Evolutionary conservation across 2,888 invertebrate genomes (phyloP).

Genomic region (Taenaris catops): DNA sequence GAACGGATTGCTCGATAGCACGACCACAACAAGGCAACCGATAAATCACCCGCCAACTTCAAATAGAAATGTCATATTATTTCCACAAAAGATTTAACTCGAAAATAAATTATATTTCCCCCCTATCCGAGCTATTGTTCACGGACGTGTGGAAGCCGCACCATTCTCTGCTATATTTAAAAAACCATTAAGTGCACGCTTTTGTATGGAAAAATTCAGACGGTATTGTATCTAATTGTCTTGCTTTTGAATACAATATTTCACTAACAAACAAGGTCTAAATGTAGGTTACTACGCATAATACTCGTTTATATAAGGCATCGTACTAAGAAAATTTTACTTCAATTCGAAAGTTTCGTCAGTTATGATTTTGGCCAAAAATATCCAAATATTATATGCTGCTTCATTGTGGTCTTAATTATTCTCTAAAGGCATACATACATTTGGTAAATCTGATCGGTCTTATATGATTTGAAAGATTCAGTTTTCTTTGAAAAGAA

Average conservation of each 20-base stretch:
- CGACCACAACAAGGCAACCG: conserved; percentile 61
- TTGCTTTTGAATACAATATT: conserved; percentile 15
- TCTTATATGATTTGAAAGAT: no score
- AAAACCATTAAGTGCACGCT: conserved; percentile 77
- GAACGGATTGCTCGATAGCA: conserved; percentile 41
- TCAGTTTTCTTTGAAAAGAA: no score
- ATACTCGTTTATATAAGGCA: no score
- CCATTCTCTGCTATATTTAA: conserved; percentile 68
- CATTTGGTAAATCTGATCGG: no score
- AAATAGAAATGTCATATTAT: conserved; percentile 81
- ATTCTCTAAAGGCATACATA: no score
- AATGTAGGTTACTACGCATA: conserved; percentile 8
- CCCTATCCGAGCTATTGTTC: conserved; percentile 70
- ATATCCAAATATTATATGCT: no score
- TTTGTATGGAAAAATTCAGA: conserved; percentile 49
- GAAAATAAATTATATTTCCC: conserved; percentile 79
- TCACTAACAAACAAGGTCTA: conserved; percentile 7
- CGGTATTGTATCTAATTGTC: conserved; percentile 28
- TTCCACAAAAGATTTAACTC: conserved; percentile 81
- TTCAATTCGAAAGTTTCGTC: no score
- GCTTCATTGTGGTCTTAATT: no score
- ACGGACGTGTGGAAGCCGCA: conserved; percentile 72
- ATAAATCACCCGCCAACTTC: conserved; percentile 77
- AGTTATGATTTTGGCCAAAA: no score
- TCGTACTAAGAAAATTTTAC: no score